Percentiles rank a stretch among this genome's conserved stretches.
phyloP scores from a whole-genome alignment of 1,140 invertebrate species.

The Daktulosphaira vitifoliae region DNA sequence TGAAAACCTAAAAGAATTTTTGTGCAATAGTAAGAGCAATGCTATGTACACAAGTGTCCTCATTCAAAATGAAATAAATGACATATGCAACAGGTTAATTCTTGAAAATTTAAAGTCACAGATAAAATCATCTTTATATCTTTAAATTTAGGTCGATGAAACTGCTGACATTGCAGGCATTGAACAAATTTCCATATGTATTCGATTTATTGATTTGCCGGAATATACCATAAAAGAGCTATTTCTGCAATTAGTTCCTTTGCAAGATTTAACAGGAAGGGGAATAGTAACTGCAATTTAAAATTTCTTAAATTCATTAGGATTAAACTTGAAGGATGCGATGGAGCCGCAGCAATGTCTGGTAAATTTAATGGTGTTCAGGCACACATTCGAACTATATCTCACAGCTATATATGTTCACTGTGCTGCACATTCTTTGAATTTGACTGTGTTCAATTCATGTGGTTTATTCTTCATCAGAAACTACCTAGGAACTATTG shows the following conservation, averaged over 20 bases:
- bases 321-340: conserved; percentile 41
- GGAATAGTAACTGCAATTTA: neutral
- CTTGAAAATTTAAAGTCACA: too few species aligned
- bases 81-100: too few species aligned
- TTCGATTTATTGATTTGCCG: conserved; percentile 30
- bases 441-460: conserved; percentile 42
- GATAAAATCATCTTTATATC: too few species aligned
- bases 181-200: conserved; percentile 36
- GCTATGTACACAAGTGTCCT: too few species aligned
- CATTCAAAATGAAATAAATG: too few species aligned
- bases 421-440: conserved; percentile 42
- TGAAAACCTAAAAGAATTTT: too few species aligned
- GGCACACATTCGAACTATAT: neutral
- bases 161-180: conserved; percentile 33
- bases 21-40: too few species aligned
- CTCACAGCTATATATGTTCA: conserved; percentile 37
- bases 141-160: too few species aligned
- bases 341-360: conserved; percentile 41
- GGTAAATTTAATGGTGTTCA: conserved; percentile 38
- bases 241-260: conserved; percentile 38
- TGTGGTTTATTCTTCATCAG: conserved; percentile 29
- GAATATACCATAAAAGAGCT: conserved; percentile 19
- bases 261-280: conserved; percentile 14
- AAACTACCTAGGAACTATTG: conserved; percentile 34
- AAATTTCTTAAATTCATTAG: too few species aligned